Evolutionary conservation across 2,113 vertebrate species (phyloP).

Genomic region (Thymallus thymallus): DNA sequence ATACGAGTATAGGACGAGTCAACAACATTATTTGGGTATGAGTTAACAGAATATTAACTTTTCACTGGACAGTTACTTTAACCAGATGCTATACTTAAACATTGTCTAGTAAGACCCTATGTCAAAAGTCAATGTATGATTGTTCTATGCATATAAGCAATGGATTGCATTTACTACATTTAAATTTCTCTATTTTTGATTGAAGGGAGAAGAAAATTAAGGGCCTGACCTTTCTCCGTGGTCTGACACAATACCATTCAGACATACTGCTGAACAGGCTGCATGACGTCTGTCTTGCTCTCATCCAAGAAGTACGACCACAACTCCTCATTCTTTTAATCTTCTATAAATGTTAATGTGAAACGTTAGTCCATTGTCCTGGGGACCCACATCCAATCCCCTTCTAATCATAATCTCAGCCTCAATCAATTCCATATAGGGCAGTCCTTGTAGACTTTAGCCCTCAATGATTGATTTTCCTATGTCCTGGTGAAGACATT

Average conservation of each 20-base stretch:
- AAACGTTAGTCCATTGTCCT: background rate
- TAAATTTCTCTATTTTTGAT: constrained; percentile 3
- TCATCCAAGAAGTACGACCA: constrained; percentile 86
- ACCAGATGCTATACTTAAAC: background rate
- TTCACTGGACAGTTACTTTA: no score
- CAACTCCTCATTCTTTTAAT: constrained; percentile 24
- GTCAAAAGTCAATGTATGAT: no score
- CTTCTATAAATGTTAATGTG: background rate
- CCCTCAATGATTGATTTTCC: no score
- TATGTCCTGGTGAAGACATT: background rate
- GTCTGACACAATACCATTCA: constrained; percentile 83
- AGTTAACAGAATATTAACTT: no score
- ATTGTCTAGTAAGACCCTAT: background rate
- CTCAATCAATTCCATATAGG: no score
- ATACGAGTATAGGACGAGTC: no score
- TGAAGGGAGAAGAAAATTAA: constrained; percentile 95
- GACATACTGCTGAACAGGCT: constrained; percentile 79
- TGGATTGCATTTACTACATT: constrained; percentile 1
- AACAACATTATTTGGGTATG: no score
- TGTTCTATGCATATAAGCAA: constrained; percentile 1
- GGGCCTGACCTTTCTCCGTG: constrained; percentile 82
- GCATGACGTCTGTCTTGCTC: constrained; percentile 85
- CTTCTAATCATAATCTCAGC: background rate
- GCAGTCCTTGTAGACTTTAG: no score
- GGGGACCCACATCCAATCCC: background rate